Evolutionary conservation across 2,797 vertebrate species (phyloP).

Genomic region (Coreius guichenoti): DNA sequence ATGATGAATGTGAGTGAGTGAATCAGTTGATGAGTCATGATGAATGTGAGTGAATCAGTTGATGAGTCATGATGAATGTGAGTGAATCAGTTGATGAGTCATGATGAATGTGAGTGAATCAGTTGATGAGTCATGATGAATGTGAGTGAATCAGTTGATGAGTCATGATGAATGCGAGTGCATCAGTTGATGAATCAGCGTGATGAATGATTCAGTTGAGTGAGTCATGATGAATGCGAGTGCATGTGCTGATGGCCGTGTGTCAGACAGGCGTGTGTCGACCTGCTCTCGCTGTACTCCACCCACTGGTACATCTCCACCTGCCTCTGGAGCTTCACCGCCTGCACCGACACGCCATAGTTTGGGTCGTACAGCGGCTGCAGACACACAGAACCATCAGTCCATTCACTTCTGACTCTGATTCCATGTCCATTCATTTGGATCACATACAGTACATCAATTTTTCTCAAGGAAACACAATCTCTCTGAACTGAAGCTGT

Average conservation of each 20-base stretch:
- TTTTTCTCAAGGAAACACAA: neutral
- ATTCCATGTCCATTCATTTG: neutral
- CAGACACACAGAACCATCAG: slow-evolving; percentile 23
- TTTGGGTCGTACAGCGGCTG: slow-evolving; percentile 94
- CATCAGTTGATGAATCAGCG: neutral
- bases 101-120: neutral
- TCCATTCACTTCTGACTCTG: neutral
- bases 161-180: neutral
- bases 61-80: neutral
- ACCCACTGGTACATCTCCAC: slow-evolving; percentile 99
- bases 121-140: neutral
- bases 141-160: neutral
- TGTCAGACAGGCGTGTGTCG: slow-evolving; percentile 59
- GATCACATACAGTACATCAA: neutral
- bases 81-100: too few relatives aligned
- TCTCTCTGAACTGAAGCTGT: neutral
- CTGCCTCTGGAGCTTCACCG: slow-evolving; percentile 89
- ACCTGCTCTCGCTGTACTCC: slow-evolving; percentile 90
- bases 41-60: neutral
- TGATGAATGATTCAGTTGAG: neutral
- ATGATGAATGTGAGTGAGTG: neutral
- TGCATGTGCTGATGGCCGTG: neutral
- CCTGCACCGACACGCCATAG: slow-evolving; percentile 87
- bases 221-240: neutral
- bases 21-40: neutral